These are phyloP conservation scores for Drosophila vallismaia DNA, from an alignment of 2,888 invertebrate species.

Conservation along the genomic window DNA sequence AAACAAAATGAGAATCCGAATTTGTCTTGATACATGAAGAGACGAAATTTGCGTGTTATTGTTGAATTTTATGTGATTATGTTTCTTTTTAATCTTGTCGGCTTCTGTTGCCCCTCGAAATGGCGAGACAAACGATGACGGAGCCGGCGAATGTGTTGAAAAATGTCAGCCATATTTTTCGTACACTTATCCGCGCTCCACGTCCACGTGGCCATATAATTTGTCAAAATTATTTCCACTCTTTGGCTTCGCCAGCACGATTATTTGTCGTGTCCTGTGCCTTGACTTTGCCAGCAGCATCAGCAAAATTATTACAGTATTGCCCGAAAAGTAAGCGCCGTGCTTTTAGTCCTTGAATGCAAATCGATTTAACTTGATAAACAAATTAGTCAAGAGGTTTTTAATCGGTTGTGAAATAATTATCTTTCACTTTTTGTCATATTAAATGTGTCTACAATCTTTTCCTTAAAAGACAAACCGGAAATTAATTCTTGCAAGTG, in stretches of 20 bases:
- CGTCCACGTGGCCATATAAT: slow-evolving; percentile 44
- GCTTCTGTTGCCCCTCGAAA: slow-evolving; percentile 53
- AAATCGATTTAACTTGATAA: slow-evolving; percentile 24
- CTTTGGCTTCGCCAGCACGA: slow-evolving; percentile 58
- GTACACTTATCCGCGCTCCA: slow-evolving; percentile 22
- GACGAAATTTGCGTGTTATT: slow-evolving; percentile 58
- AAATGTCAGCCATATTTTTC: slow-evolving; percentile 69
- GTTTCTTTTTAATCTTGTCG: slow-evolving; percentile 25
- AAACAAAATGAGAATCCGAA: slow-evolving; percentile 32
- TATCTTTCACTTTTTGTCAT: not conserved
- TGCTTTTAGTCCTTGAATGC: slow-evolving; percentile 45
- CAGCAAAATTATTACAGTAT: slow-evolving; percentile 47
- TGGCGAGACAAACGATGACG: slow-evolving; percentile 34
- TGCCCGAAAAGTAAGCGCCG: slow-evolving; percentile 68
- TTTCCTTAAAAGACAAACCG: not conserved
- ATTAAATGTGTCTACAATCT: not conserved
- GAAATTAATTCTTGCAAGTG: not conserved
- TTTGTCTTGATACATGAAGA: slow-evolving; percentile 65
- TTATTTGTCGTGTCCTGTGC: slow-evolving; percentile 40
- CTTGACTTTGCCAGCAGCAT: slow-evolving; percentile 62
- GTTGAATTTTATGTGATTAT: slow-evolving; percentile 52
- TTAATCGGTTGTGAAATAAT: not conserved
- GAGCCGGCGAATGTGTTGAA: slow-evolving; percentile 53
- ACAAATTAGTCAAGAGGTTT: not conserved
- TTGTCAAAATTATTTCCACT: slow-evolving; percentile 60